These are phyloP conservation scores for Drosophila neocordata DNA, from an alignment of 1,140 invertebrate genomes.

Conservation along the genomic window DNA sequence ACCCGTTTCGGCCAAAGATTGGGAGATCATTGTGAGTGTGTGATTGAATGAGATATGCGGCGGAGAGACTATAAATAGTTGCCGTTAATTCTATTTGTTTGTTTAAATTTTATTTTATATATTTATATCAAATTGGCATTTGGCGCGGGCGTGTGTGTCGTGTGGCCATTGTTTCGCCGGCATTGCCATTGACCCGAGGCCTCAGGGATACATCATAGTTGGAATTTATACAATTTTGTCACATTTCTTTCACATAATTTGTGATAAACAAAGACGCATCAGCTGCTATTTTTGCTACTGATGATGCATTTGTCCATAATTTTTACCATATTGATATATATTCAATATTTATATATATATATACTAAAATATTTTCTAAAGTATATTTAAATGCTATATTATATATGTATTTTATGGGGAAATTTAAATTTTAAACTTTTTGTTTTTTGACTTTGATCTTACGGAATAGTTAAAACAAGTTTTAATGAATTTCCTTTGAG, in stretches of 20 bases:
- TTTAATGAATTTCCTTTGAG: too few species aligned
- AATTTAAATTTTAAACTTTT: not conserved
- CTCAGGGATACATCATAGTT: slow-evolving; percentile 18
- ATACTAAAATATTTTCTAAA: not conserved
- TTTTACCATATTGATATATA: not conserved
- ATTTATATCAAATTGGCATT: slow-evolving; percentile 73
- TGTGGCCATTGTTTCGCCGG: slow-evolving; percentile 52
- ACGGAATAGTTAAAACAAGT: too few species aligned
- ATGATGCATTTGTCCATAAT: not conserved
- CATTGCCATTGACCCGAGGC: slow-evolving; percentile 75
- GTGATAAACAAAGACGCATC: not conserved
- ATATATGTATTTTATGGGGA: too few species aligned
- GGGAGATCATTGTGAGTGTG: slow-evolving; percentile 82
- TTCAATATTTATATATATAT: not conserved
- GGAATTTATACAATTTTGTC: not conserved
- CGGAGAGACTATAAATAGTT: slow-evolving; percentile 32
- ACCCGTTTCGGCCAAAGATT: slow-evolving; percentile 79
- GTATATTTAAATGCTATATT: too few species aligned
- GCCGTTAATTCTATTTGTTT: slow-evolving; percentile 13
- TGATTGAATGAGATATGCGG: slow-evolving; percentile 3
- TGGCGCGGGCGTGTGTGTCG: slow-evolving; percentile 73
- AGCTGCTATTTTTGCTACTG: slow-evolving; percentile 1
- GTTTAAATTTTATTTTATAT: slow-evolving; percentile 15
- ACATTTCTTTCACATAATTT: too few species aligned
- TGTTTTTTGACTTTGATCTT: too few species aligned